Evolutionary conservation across 2,888 invertebrate species (phyloP).

Genomic region (Plemyria rubiginata): DNA sequence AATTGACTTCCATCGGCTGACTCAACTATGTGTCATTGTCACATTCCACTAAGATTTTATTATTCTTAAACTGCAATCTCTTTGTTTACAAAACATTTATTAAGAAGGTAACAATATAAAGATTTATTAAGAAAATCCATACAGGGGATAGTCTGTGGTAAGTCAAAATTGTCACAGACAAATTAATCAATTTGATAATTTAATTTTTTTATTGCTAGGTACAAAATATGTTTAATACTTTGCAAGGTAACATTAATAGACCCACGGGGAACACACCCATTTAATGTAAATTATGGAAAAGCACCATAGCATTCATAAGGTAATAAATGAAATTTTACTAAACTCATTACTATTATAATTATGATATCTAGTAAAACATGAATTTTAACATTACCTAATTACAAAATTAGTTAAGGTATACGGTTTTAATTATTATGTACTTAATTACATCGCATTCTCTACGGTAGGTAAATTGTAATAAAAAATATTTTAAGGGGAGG

Average conservation of each 20-base stretch:
- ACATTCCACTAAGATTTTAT: slow-evolving; percentile 32
- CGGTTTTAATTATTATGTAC: neutral
- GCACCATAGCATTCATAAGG: neutral
- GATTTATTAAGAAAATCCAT: neutral
- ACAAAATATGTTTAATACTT: no score
- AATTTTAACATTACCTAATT: slow-evolving; percentile 1
- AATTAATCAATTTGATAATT: no score
- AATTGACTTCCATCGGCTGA: slow-evolving; percentile 72
- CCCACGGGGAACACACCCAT: slow-evolving; percentile 11
- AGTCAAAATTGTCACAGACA: no score
- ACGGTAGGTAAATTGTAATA: no score
- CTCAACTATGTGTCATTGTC: slow-evolving; percentile 51
- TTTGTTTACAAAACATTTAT: slow-evolving; percentile 16
- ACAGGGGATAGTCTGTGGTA: no score
- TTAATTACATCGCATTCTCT: no score
- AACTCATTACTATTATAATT: slow-evolving; percentile 5
- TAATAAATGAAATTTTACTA: no score
- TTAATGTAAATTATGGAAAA: neutral
- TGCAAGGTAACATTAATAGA: neutral
- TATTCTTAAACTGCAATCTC: slow-evolving; percentile 10
- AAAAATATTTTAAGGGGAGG: no score
- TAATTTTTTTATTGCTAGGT: neutral
- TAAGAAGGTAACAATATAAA: neutral
- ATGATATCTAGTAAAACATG: neutral
- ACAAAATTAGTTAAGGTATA: neutral